Evolutionary conservation across 2,113 vertebrate genomes (phyloP).

Genomic region (Trogon melanurus): DNA sequence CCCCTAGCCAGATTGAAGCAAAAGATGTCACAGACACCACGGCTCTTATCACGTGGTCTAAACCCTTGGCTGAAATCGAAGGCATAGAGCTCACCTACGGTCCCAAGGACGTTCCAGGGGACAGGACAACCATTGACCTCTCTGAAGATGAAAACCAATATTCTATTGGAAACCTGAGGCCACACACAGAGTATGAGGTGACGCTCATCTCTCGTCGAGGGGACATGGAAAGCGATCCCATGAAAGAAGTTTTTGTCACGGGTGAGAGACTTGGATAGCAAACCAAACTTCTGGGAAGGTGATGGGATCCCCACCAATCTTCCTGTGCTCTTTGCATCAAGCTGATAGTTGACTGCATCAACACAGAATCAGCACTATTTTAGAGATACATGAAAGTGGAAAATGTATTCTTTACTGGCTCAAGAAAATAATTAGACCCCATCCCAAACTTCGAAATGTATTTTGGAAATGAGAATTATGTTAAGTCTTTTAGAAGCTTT

Average conservation of each 20-base stretch:
- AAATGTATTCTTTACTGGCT: background rate
- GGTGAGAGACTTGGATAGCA: conserved; percentile 68
- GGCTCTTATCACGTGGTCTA: conserved; percentile 91
- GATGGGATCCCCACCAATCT: background rate
- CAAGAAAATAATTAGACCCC: background rate
- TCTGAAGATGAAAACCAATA: conserved; percentile 88
- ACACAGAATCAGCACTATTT: background rate
- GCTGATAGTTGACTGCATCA: background rate
- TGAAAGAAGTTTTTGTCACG: conserved; percentile 88
- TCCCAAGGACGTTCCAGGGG: conserved; percentile 77
- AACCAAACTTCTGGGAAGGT: background rate
- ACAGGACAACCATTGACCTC: conserved; percentile 84
- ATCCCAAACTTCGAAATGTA: background rate
- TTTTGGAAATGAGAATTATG: background rate
- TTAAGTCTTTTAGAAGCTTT: background rate
- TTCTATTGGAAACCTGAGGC: conserved; percentile 86
- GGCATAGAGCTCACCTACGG: conserved; percentile 85
- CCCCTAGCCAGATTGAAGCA: conserved; percentile 89
- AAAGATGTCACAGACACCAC: conserved; percentile 93
- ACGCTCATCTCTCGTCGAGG: conserved; percentile 82
- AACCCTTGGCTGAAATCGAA: conserved; percentile 90
- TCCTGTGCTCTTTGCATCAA: background rate
- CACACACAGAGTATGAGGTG: conserved; percentile 91
- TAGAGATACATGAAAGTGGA: background rate
- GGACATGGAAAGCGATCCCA: conserved; percentile 82